Base-by-base conservation (phyloP, 2,113 vertebrate genomes). In the Calidris pygmaea region DNA sequence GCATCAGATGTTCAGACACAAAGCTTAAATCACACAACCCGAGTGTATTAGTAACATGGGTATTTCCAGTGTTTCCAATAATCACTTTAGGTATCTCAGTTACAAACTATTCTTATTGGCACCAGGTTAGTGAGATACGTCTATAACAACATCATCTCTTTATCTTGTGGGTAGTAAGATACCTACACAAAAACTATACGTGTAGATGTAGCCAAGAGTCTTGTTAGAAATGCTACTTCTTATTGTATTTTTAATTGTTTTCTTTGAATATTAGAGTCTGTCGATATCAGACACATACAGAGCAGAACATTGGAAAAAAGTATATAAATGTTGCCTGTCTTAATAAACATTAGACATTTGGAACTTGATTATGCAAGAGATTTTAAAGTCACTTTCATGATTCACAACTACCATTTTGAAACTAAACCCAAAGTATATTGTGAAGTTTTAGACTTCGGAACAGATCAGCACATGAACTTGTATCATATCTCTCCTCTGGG, bases 1-100 rank as follows among this genome's bases (percentile, higher is more conserved):
- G 3, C 63, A 66, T 59, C 55, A 35, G 74, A 56, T 34, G 12
- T 75, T 87, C 53, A 68, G 63, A 79, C 59, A 35, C 41, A 96
- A 95, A 93, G 41, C 55, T 95, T 85, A 94, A 93, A 96, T 39
- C 87, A 87, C 18, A 75, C 52, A 45, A 3, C 14, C 4, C 34
- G 78, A 55, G 65, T 89, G 68, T 34, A 86, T 82, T 79, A 91
- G 87, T 83, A 29, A 72, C 10, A 83, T 55, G 63, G 58, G 63
- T 75, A 90, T 67, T 94, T 96, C 83, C 92, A 80, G 71, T 87
- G 91, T 96, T 97, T 94, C 91, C 93, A 96, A 27, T 89, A 91
- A 97, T 78, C 74, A 82, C 71, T 96, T 83, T 2, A 93, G 63
- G 34, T 81, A 83, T 76, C 96, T 89, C 59, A 93, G 43, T 76